These are phyloP conservation scores for Propithecus deckenii DNA, from an alignment of 2,797 vertebrate genomes.

Conservation along the genomic window DNA sequence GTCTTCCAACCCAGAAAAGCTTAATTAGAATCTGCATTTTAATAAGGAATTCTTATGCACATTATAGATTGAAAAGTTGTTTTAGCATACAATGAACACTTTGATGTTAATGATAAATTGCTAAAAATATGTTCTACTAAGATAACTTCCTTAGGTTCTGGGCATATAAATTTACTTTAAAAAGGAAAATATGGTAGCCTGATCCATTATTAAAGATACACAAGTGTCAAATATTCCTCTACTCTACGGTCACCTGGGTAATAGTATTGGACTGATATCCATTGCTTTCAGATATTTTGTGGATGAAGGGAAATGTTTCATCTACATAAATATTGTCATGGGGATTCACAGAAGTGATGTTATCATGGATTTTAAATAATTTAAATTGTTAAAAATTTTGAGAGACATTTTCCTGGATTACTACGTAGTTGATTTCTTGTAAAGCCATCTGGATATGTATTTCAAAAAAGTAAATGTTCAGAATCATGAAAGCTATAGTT, in stretches of 20 bases:
- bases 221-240: neutral
- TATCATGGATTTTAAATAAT: neutral
- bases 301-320: neutral
- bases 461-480: neutral
- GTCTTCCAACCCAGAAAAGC: neutral
- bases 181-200: neutral
- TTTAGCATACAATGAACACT: neutral
- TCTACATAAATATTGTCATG: neutral
- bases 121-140: neutral
- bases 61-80: neutral
- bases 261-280: rapidly evolving
- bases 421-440: neutral
- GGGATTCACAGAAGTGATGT: neutral
- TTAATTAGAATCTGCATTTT: neutral
- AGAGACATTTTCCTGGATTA: neutral
- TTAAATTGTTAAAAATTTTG: neutral
- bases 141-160: neutral
- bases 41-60: neutral
- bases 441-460: neutral
- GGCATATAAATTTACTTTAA: neutral
- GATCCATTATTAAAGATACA: neutral
- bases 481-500: neutral
- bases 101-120: neutral
- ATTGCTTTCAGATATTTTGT: neutral
- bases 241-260: neutral